Evolutionary conservation across 2,797 vertebrate species (phyloP), one percentile per base, ranked within the genome.

Genomic region (Poecilia wingei): DNA sequence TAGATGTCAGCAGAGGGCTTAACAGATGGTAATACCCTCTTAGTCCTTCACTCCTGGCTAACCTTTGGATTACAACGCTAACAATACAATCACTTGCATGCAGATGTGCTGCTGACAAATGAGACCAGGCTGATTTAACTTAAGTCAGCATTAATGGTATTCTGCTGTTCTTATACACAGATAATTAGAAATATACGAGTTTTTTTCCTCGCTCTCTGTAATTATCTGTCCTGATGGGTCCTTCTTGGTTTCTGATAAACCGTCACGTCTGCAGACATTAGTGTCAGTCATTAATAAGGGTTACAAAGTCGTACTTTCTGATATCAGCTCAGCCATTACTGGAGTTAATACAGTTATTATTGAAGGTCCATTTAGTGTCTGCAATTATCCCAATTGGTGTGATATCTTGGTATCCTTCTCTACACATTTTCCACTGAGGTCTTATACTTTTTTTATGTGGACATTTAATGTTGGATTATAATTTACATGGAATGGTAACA

Each of bases 21-120:
- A 93, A 90, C 91, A 93, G 92, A 93, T 91, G 93, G 88, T 92
- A 84, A 92, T 92, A 89, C 86, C 84, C 88, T 85, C 76, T 78
- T 69, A 53, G 86, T 89, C 78, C 74, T 87, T 78, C 80, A 82
- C 83, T 84, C 76, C 84, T 92, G 91, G 85, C 84, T 88, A 87
- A 93, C 88, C 80, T 83, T 71, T 85, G 85, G 78, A 88, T 90
- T 85, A 86, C 83, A 69, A 20, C 31, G 45, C 70, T 83, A 83
- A 75, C 66, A 75, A 66, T 68, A 46, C 59, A n/a, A 59, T 76
- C 74, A 75, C 41, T 64, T 47, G 75, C 76, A 68, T n/a, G 68
- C 79, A 83, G 73, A 84, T 79, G 78, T 71, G 68, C 51, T 28
- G 3, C 55, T 57, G 68, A 81, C 51, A 64, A 31, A 77, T 12